Percentiles rank a stretch among this genome's conserved stretches.
These are phyloP conservation scores for Syngnathus acus DNA, from an alignment of 2,797 vertebrate species.

Conservation along the genomic window DNA sequence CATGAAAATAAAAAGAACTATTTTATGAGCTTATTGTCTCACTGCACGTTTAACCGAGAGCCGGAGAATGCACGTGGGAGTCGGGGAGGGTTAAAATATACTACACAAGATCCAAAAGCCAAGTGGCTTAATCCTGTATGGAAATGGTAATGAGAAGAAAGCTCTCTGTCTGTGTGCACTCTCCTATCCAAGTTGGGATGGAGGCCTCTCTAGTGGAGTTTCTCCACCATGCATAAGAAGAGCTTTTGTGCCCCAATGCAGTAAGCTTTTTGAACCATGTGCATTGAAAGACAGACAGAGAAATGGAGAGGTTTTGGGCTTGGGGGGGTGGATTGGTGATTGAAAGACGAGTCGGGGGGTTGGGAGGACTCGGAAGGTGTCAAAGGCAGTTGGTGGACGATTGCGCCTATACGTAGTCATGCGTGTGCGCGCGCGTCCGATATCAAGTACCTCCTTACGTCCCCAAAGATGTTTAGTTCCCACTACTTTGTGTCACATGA, in stretches of 20 bases:
- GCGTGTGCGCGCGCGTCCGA: constrained; percentile 42
- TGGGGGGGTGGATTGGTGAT: constrained; percentile 55
- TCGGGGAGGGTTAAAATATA: constrained; percentile 46
- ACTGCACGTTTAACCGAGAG: constrained; percentile 58
- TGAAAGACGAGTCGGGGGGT: constrained; percentile 28
- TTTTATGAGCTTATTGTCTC: constrained; percentile 63
- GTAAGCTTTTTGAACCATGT: constrained; percentile 69
- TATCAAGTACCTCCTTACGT: constrained; percentile 67
- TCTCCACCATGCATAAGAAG: constrained; percentile 64
- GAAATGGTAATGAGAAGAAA: constrained; percentile 72
- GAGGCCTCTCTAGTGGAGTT: constrained; percentile 66
- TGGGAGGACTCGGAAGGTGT: constrained; percentile 34
- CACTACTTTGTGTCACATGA: constrained; percentile 36
- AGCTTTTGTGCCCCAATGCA: constrained; percentile 67
- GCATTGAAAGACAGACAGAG: constrained; percentile 63
- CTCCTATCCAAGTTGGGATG: constrained; percentile 44
- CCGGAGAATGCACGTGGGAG: constrained; percentile 37
- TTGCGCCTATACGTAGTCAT: constrained; percentile 5
- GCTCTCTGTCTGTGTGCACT: constrained; percentile 44
- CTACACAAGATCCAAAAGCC: constrained; percentile 62
- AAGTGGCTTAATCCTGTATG: constrained; percentile 74
- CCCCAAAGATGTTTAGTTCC: constrained; percentile 74
- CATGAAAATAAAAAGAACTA: constrained; percentile 43
- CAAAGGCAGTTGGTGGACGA: constrained; percentile 56
- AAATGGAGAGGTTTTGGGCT: constrained; percentile 53